Evolutionary conservation across 2,797 vertebrate species (phyloP), one percentile per base, ranked within the genome.

Genomic region (Bradypodion ventrale): DNA sequence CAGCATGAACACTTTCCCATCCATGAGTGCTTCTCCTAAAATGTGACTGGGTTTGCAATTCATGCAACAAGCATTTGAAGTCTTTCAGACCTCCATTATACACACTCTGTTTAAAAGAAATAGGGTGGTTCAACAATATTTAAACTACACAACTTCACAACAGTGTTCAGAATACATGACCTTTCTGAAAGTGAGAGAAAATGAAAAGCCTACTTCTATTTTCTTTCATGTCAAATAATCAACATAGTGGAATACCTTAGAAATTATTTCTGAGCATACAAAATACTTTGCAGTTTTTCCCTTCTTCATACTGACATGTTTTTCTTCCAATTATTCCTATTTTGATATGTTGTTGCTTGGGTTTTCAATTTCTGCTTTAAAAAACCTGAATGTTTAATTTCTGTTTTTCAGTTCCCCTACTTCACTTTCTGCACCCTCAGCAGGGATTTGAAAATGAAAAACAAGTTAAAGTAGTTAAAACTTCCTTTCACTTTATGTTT

Each of bases 321-420:
- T 87, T 76, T 40, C 4, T 87, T 77, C 56, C 62, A n/a, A 25
- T 85, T 86, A 86, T 88, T 77, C 49, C 3, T 78, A 42, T 40
- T 76, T 66, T 29, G 32, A 42, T 60, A 72, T 84, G 27, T 6
- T 37, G 6, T 23, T 15, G 19, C 35, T 75, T 13, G 75, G 49
- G 46, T 49, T 66, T 35, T 37, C 32, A 32, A 3, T n/a, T 65
- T 78, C 60, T 63, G 35, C 13, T 42, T 49, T 16, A 37, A 82
- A 60, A 60, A 82, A 62, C 23, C 63, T 74, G 40, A 42, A 75
- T n/a, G n/a, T n/a, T n/a, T n/a, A n/a, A n/a, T n/a, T n/a, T n/a
- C n/a, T n/a, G n/a, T n/a, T 6, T 32, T 63, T 75, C 74, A 62
- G 82, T 15, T 40, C 63, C 9, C 46, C 32, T 42, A 37, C 59